These are phyloP conservation scores for Hippolais icterina DNA, from an alignment of 2,113 vertebrate genomes.

Conservation along the genomic window DNA sequence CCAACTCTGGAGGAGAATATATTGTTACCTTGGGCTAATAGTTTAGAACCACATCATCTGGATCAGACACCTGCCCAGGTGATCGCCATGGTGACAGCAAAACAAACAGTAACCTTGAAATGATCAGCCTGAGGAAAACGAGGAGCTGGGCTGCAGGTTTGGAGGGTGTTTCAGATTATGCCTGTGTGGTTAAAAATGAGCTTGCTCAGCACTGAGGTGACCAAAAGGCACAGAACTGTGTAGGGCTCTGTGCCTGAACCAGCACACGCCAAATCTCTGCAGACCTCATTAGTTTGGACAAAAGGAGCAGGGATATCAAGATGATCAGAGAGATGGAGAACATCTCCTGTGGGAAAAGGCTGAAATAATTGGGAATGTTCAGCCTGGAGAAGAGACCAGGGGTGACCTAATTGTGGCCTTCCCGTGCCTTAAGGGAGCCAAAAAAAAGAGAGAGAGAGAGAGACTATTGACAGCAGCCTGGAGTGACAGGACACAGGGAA, in stretches of 20 bases:
- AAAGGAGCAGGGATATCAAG: background rate
- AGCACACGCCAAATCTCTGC: background rate
- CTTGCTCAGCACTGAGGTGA: background rate
- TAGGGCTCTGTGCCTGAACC: background rate
- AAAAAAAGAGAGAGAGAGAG: background rate
- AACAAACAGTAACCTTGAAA: slow-evolving; percentile 22
- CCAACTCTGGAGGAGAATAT: background rate
- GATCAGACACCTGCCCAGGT: background rate
- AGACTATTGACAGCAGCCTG: background rate
- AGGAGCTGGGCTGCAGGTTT: background rate
- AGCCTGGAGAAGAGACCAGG: background rate
- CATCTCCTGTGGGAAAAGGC: background rate
- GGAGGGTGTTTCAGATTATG: background rate
- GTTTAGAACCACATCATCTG: background rate
- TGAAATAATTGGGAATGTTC: background rate
- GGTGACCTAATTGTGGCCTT: background rate
- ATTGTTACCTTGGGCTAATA: slow-evolving; percentile 34
- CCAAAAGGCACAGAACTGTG: background rate
- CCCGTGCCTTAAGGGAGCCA: background rate
- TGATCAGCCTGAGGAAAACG: background rate
- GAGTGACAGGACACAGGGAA: background rate
- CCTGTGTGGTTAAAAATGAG: fast-evolving
- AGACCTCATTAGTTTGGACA: background rate
- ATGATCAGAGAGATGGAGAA: background rate
- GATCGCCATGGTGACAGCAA: background rate